Evolutionary conservation across 37 sponge, comb jelly and placozoan species (phyloP).

Genomic region (Ianthella basta): DNA sequence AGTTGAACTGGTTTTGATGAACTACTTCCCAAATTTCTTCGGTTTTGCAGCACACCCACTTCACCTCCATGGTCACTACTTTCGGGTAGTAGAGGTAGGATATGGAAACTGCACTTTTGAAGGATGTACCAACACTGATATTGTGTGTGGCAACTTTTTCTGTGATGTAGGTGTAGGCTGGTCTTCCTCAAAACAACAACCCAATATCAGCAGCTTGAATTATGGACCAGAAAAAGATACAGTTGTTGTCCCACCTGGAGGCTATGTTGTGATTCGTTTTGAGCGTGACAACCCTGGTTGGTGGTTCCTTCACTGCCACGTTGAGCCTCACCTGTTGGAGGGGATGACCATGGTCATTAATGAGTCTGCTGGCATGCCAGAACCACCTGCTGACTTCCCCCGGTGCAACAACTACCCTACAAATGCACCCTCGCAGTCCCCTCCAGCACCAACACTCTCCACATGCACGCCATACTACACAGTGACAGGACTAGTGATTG

Average conservation of each 20-base stretch:
- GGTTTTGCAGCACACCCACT: conserved; percentile 9
- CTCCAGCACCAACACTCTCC: too few relatives aligned
- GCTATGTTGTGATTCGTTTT: conserved; percentile 77
- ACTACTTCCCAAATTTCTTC: neutral
- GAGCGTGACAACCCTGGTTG: conserved; percentile 82
- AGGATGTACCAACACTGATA: neutral
- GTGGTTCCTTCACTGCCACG: conserved; percentile 96
- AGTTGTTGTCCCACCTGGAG: conserved; percentile 84
- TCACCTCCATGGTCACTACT: conserved; percentile 45
- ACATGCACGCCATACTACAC: too few relatives aligned
- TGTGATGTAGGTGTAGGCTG: neutral
- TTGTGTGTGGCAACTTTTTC: neutral
- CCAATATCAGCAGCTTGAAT: neutral
- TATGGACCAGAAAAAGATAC: conserved; percentile 73
- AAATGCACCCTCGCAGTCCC: too few relatives aligned
- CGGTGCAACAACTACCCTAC: neutral
- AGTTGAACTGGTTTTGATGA: conserved; percentile 16
- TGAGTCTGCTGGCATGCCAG: conserved; percentile 21
- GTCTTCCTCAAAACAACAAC: too few relatives aligned
- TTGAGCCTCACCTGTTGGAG: conserved; percentile 70
- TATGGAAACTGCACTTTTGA: conserved; percentile 23
- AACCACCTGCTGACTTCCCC: neutral
- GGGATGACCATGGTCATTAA: conserved; percentile 78
- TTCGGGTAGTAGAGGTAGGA: conserved; percentile 33
- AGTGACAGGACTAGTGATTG: too few relatives aligned